Conservation (phyloP, 2,113 vertebrate genomes). For the Cheilinus undulatus region DNA sequence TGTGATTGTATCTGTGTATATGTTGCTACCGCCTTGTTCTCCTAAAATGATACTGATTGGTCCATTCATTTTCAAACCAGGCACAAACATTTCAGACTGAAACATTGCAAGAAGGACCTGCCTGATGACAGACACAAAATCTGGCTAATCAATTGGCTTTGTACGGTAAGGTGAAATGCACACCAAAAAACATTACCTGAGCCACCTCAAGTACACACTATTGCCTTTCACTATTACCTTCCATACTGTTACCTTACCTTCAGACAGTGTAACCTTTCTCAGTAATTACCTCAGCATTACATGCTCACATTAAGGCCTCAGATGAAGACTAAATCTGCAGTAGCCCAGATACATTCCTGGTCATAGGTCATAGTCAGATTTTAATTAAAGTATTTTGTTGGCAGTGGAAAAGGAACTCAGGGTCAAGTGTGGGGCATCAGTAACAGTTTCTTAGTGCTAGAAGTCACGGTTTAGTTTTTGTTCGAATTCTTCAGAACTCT, state of each 20-base stretch:
- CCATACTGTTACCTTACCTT: slow-evolving; percentile 68
- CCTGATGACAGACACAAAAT: too few species aligned
- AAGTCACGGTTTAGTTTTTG: background rate
- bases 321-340: slow-evolving; percentile 37
- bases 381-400: background rate
- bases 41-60: too few species aligned
- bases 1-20: slow-evolving; percentile 11
- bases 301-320: slow-evolving; percentile 54
- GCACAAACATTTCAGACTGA: too few species aligned
- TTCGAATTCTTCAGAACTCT: background rate
- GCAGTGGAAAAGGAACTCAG: background rate
- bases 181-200: slow-evolving; percentile 66
- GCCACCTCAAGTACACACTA: slow-evolving; percentile 62
- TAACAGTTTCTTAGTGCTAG: background rate
- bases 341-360: background rate
- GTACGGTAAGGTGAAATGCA: too few species aligned
- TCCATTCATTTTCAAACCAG: too few species aligned
- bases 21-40: too few species aligned
- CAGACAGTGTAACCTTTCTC: slow-evolving; percentile 68
- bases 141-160: too few species aligned
- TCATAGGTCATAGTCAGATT: too few species aligned
- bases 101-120: too few species aligned
- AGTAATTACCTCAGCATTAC: slow-evolving; percentile 75
- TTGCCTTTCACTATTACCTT: slow-evolving; percentile 25
- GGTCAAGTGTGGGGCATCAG: background rate